phyloP scores from a whole-genome alignment of 2,797 vertebrate species.

The Dendrocincla tyrannina region DNA sequence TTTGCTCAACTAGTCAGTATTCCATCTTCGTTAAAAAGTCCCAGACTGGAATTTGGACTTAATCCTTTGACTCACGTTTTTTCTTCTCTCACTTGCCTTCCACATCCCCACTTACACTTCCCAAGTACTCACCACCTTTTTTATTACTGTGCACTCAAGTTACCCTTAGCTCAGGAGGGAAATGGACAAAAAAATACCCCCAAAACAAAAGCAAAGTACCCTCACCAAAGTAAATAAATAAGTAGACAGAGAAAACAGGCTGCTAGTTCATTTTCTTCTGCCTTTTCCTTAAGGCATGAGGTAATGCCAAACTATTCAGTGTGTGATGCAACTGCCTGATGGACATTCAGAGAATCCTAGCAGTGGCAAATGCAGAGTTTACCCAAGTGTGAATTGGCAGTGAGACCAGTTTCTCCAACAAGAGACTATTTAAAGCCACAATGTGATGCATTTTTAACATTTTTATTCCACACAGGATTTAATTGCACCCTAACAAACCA shows the following conservation, averaged over 20 bases:
- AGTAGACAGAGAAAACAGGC: slow-evolving; percentile 59
- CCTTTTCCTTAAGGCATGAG: slow-evolving; percentile 70
- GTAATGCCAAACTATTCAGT: slow-evolving; percentile 74
- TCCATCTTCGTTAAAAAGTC: slow-evolving; percentile 69
- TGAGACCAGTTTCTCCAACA: slow-evolving; percentile 35
- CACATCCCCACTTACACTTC: not conserved
- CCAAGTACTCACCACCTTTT: not conserved
- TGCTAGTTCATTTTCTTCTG: slow-evolving; percentile 66
- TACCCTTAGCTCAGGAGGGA: slow-evolving; percentile 63
- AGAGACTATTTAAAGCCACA: slow-evolving; percentile 65
- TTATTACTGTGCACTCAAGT: slow-evolving; percentile 63
- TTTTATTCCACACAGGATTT: slow-evolving; percentile 66
- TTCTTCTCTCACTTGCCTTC: slow-evolving; percentile 36
- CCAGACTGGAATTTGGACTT: slow-evolving; percentile 69
- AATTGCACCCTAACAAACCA: slow-evolving; percentile 59
- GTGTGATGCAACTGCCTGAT: slow-evolving; percentile 53
- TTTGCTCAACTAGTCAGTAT: slow-evolving; percentile 77
- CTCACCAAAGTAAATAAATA: slow-evolving; percentile 76
- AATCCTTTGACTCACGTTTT: slow-evolving; percentile 72
- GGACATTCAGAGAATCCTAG: slow-evolving; percentile 66
- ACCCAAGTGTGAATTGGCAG: slow-evolving; percentile 41
- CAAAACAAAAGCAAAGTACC: slow-evolving; percentile 20
- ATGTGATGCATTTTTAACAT: slow-evolving; percentile 71
- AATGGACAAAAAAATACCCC: not conserved
- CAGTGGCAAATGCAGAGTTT: slow-evolving; percentile 56